Conservation (phyloP, 2,113 vertebrate genomes). For the Dissostichus mawsoni region DNA sequence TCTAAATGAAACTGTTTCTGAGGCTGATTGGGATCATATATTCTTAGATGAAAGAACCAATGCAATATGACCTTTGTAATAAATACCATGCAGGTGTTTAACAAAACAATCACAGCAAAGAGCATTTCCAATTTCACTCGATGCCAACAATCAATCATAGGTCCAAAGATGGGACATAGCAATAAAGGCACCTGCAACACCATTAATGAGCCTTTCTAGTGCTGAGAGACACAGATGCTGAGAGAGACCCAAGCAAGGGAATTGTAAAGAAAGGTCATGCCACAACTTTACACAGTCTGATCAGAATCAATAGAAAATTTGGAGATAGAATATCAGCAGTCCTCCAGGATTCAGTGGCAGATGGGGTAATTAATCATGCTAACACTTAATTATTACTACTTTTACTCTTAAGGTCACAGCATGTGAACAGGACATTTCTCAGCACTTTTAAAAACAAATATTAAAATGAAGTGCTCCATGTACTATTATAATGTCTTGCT, state of each 20-base stretch:
- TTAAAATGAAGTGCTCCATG: slow-evolving; percentile 26
- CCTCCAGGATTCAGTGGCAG: slow-evolving; percentile 73
- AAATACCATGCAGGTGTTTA: slow-evolving; percentile 72
- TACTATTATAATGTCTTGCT: slow-evolving; percentile 3
- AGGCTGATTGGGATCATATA: slow-evolving; percentile 56
- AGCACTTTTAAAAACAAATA: slow-evolving; percentile 40
- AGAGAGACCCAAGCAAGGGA: slow-evolving; percentile 51
- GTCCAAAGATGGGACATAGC: slow-evolving; percentile 70
- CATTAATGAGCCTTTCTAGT: slow-evolving; percentile 72
- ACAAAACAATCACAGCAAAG: slow-evolving; percentile 77
- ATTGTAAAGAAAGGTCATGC: slow-evolving; percentile 80
- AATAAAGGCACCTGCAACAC: slow-evolving; percentile 74
- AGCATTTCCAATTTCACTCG: slow-evolving; percentile 76
- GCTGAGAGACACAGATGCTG: slow-evolving; percentile 74
- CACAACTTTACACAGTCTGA: slow-evolving; percentile 81
- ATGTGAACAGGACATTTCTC: slow-evolving; percentile 36
- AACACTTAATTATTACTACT: slow-evolving; percentile 77
- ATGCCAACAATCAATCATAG: slow-evolving; percentile 80
- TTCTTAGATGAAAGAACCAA: slow-evolving; percentile 43
- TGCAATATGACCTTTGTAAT: slow-evolving; percentile 67
- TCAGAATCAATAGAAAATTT: slow-evolving; percentile 85
- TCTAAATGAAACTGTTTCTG: slow-evolving; percentile 52
- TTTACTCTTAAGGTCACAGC: slow-evolving; percentile 56
- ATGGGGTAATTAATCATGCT: slow-evolving; percentile 83
- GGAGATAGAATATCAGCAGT: slow-evolving; percentile 74